phyloP scores from a whole-genome alignment of 2,888 invertebrate genomes.

The Ophion obscuratus region DNA sequence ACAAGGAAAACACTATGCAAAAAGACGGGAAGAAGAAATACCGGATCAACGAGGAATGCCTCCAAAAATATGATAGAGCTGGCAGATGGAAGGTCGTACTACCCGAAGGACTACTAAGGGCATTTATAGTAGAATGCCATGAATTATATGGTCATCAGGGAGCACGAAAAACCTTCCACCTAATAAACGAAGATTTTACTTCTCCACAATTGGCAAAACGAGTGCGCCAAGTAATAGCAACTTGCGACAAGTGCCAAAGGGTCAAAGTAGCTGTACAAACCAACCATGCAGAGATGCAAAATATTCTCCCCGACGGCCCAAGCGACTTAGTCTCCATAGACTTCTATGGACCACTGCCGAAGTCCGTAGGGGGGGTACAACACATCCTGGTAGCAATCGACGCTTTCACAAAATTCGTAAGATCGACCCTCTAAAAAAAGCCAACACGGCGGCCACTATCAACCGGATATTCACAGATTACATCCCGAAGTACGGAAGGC shows the following conservation, averaged over 20 bases:
- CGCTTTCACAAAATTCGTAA: conserved; percentile 21
- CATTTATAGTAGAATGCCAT: too few species aligned
- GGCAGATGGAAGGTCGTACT: too few species aligned
- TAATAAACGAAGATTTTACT: background rate
- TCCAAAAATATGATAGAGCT: too few species aligned
- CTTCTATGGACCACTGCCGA: conserved; percentile 17
- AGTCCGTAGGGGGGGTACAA: background rate
- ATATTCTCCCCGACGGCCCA: background rate
- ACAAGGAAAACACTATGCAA: too few species aligned
- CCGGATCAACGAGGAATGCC: background rate
- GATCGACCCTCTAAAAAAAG: background rate
- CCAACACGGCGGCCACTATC: background rate
- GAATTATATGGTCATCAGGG: background rate
- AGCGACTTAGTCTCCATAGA: conserved; percentile 15
- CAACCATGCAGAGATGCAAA: background rate
- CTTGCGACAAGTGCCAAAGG: background rate
- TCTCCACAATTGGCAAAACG: background rate
- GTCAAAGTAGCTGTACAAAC: background rate
- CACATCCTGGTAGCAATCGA: conserved; percentile 19
- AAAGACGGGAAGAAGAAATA: background rate
- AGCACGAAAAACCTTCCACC: background rate
- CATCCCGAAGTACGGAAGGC: conserved; percentile 14
- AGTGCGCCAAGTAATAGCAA: too few species aligned
- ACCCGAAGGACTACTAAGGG: too few species aligned
- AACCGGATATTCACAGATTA: conserved; percentile 1